Base-by-base conservation (phyloP, 2,797 vertebrate genomes). In the Enoplosus armatus region DNA sequence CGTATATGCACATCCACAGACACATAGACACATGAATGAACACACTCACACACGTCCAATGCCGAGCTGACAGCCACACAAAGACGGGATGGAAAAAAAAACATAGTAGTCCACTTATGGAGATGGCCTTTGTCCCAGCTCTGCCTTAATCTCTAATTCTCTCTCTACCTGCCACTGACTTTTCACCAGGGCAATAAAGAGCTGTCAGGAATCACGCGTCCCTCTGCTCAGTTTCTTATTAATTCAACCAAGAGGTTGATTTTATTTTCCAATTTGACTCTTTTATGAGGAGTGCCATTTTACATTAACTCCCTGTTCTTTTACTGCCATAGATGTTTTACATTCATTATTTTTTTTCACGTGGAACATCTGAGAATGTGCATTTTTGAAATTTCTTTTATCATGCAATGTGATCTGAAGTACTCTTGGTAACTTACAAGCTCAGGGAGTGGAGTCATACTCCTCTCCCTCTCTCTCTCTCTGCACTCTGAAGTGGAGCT, bases 401-500 rank as follows among this genome's bases (percentile, higher is more conserved):
- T 75, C 41, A 43, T 50, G 10, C 20, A 37, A 18, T 77, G 51
- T 31, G 58, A 83, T 79, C 53, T 72, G 15, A 74, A 82, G 78
- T 37, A 39, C 72, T 80, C 22, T 0, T 67, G 29, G 29, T 83
- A 80, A 80, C 77, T 56, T 73, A 50, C 60, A 82, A 63, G 45
- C 80, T 77, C n/a, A 39, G 51, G 41, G 77, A 75, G 72, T 59
- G 75, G 63, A 75, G 56, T 77, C 33, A 39, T 55, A 18, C 82
- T 53, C 65, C 69, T 83, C 41, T 81, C 51, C 37, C 61, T 67
- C 64, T 61, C 67, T 31, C 56, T 69, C 58, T 80, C 83, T 89
- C 77, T 80, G 74, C 66, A 48, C 87, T 81, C 85, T 91, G 67
- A 93, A 94, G 92, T 93, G 90, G 87, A 72, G 72, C 85, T 93